Evolutionary conservation across 2,113 vertebrate genomes (phyloP).

Genomic region (Zosterops hypoxanthus): DNA sequence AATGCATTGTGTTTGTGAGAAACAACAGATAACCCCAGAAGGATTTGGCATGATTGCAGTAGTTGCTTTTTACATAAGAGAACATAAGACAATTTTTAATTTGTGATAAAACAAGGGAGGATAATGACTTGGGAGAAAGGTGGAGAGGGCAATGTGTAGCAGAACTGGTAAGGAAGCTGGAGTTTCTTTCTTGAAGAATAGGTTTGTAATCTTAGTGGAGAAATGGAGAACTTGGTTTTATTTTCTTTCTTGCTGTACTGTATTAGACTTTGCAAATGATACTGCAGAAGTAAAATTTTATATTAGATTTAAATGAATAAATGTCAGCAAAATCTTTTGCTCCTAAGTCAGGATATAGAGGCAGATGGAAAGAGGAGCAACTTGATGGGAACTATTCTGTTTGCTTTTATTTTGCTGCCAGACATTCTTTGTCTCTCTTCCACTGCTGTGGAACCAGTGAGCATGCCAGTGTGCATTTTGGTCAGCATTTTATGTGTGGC

Average conservation of each 20-base stretch:
- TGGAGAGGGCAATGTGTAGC: background rate
- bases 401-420: background rate
- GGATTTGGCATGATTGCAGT: background rate
- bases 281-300: background rate
- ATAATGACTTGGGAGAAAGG: background rate
- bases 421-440: background rate
- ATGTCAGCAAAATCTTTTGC: background rate
- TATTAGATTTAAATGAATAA: background rate
- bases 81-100: background rate
- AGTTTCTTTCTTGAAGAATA: background rate
- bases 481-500: background rate
- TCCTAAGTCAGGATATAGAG: background rate
- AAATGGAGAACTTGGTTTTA: background rate
- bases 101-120: background rate
- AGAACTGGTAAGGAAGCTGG: background rate
- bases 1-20: background rate
- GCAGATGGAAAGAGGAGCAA: background rate
- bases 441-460: background rate
- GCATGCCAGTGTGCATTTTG: background rate
- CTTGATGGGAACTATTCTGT: background rate
- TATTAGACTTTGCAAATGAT: background rate
- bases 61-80: background rate
- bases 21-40: background rate
- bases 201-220: background rate
- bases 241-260: background rate